Conservation (phyloP, 2,113 vertebrate genomes). For the Lagopus muta region DNA sequence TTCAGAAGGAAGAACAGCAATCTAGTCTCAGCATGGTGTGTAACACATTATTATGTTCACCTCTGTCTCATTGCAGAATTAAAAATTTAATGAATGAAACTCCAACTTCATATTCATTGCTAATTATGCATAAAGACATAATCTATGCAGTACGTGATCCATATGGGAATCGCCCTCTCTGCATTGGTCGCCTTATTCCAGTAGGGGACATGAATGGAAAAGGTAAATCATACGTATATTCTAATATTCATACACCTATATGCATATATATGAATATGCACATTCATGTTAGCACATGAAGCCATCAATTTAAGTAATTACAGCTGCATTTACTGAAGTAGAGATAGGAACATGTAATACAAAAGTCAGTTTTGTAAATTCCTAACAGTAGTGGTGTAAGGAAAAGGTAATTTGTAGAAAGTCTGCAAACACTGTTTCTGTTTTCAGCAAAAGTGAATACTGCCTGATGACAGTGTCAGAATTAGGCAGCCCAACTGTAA, state of each 20-base stretch:
- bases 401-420: background rate
- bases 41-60: background rate
- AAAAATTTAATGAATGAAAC: conserved; percentile 97
- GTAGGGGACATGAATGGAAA: conserved; percentile 85
- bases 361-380: background rate
- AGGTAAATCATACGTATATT: conserved; percentile 67
- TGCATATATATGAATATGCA: background rate
- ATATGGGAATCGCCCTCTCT: conserved; percentile 94
- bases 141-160: conserved; percentile 96
- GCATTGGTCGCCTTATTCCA: conserved; percentile 91
- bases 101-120: conserved; percentile 91
- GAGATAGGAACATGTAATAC: background rate
- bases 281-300: background rate
- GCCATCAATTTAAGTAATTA: background rate
- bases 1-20: background rate
- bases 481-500: background rate
- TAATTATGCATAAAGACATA: conserved; percentile 95
- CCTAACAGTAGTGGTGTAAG: background rate
- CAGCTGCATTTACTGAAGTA: background rate
- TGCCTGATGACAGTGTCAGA: background rate
- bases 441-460: background rate
- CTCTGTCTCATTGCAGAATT: conserved; percentile 82
- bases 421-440: background rate
- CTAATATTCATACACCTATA: background rate
- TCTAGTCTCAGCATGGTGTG: background rate